These are phyloP conservation scores for Aphidius gifuensis DNA, from an alignment of 1,140 invertebrate genomes.

Conservation along the genomic window DNA sequence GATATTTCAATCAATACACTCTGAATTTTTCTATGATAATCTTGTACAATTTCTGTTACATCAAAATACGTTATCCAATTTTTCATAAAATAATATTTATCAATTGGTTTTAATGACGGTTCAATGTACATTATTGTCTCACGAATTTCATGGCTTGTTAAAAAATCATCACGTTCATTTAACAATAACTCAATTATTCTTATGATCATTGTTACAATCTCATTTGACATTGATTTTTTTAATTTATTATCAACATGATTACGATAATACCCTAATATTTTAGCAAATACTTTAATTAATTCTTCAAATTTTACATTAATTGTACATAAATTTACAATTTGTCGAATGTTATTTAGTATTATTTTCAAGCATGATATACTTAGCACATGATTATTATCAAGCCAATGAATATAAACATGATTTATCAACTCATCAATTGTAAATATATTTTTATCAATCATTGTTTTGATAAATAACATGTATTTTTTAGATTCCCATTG, in stretches of 20 bases:
- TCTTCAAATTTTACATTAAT: slow-evolving; percentile 19
- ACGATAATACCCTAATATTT: slow-evolving; percentile 29
- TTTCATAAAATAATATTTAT: slow-evolving; percentile 31
- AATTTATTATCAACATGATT: neutral
- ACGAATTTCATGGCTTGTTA: neutral
- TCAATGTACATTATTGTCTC: slow-evolving; percentile 24
- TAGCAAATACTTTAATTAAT: slow-evolving; percentile 21
- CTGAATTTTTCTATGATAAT: slow-evolving; percentile 36
- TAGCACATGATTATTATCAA: slow-evolving; percentile 27
- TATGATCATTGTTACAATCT: slow-evolving; percentile 24
- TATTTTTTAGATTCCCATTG: slow-evolving; percentile 33
- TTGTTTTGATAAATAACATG: slow-evolving; percentile 25
- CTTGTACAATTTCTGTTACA: slow-evolving; percentile 31
- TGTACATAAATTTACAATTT: slow-evolving; percentile 16
- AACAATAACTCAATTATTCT: slow-evolving; percentile 24
- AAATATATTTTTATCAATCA: slow-evolving; percentile 24
- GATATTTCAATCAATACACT: slow-evolving; percentile 8
- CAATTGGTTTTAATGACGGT: slow-evolving; percentile 34
- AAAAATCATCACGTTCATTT: neutral
- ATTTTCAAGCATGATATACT: slow-evolving; percentile 16
- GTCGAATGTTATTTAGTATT: slow-evolving; percentile 26
- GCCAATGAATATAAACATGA: slow-evolving; percentile 36
- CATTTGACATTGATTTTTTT: neutral
- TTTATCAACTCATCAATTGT: slow-evolving; percentile 35
- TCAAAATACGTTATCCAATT: slow-evolving; percentile 6